Conservation (phyloP, 2,888 invertebrate genomes). For the Antheraea assamensis region DNA sequence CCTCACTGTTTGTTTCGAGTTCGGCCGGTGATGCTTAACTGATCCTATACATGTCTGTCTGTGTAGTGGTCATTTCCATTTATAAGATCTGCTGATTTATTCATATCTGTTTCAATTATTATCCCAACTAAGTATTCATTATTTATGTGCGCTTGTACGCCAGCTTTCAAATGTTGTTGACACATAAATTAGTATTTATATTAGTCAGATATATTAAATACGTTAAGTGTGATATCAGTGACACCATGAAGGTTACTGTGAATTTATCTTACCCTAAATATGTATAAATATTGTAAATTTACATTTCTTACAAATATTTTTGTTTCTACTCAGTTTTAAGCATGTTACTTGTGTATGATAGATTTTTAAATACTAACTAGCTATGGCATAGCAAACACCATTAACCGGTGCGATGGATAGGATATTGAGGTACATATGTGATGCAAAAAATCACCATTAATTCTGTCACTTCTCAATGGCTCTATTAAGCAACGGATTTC, state of each 20-base stretch:
- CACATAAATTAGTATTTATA: conserved; percentile 6
- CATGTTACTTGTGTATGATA: too few relatives aligned
- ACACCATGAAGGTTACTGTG: conserved; percentile 22
- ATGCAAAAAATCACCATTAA: too few relatives aligned
- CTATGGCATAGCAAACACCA: too few relatives aligned
- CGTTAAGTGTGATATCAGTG: conserved; percentile 49
- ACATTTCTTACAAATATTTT: background rate
- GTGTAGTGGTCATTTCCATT: conserved; percentile 36
- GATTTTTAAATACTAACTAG: too few relatives aligned
- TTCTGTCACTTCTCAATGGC: too few relatives aligned
- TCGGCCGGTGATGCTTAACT: conserved; percentile 69
- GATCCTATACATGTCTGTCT: conserved; percentile 65
- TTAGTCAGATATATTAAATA: conserved; percentile 16
- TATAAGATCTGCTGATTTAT: conserved; percentile 34
- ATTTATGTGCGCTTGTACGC: conserved; percentile 23
- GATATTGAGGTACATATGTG: too few relatives aligned
- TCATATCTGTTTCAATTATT: conserved; percentile 28
- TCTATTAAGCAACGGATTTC: too few relatives aligned
- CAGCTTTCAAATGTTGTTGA: conserved; percentile 25
- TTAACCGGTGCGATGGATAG: too few relatives aligned
- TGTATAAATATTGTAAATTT: background rate
- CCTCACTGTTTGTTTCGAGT: conserved; percentile 71
- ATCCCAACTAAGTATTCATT: conserved; percentile 27
- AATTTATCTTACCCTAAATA: background rate
- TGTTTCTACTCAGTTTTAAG: background rate